Evolutionary conservation across 2,113 vertebrate species (phyloP).

Genomic region (Alosa alosa): DNA sequence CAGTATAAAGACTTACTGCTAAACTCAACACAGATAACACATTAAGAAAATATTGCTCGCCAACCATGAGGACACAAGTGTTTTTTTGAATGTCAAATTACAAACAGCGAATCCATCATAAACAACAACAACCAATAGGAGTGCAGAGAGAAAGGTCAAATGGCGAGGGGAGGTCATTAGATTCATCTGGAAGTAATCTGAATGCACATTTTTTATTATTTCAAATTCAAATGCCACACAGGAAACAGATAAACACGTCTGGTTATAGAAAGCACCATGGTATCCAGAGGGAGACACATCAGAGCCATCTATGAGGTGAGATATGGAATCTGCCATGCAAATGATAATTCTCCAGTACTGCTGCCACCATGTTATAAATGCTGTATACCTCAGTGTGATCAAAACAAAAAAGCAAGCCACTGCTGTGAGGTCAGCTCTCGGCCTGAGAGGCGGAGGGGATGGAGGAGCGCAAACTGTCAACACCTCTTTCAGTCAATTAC

Average conservation of each 20-base stretch:
- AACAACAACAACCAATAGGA: slow-evolving; percentile 24
- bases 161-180: background rate
- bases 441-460: background rate
- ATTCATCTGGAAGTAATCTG: background rate
- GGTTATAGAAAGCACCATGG: background rate
- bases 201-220: background rate
- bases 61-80: background rate
- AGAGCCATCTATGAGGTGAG: background rate
- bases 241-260: background rate
- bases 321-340: background rate
- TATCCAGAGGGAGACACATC: background rate
- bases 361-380: background rate
- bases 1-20: background rate
- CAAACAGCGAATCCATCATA: background rate
- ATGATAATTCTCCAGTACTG: background rate
- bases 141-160: slow-evolving; percentile 32
- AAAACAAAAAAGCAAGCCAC: background rate
- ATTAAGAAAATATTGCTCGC: slow-evolving; percentile 9
- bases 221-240: background rate
- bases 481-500: slow-evolving; percentile 30
- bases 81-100: slow-evolving; percentile 29
- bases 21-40: background rate
- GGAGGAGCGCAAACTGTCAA: slow-evolving; percentile 18
- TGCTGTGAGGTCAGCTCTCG: background rate
- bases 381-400: background rate